A percentile compares a stretch with the other conserved stretches of the same genome.
phyloP scores from a whole-genome alignment of 2,888 invertebrate species.

The Epinotia demarniana region DNA sequence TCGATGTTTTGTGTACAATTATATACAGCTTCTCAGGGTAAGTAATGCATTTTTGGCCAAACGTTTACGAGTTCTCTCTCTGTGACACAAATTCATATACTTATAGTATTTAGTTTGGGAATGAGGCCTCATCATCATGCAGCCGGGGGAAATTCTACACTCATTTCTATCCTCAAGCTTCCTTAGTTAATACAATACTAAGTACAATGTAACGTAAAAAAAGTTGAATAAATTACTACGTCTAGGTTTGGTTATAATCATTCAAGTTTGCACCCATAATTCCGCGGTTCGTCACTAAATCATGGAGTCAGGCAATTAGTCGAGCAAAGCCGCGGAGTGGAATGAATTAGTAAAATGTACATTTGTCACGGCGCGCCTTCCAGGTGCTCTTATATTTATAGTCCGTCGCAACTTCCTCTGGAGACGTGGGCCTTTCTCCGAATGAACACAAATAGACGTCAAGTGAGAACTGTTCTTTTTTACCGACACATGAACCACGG shows the following conservation, averaged over 20 bases:
- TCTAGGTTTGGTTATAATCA: constrained; percentile 7
- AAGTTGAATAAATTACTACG: neutral
- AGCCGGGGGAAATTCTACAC: neutral
- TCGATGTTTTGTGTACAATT: constrained; percentile 30
- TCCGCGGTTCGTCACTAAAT: constrained; percentile 26
- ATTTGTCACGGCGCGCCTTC: constrained; percentile 39
- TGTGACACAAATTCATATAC: neutral
- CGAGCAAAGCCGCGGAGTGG: constrained; percentile 24
- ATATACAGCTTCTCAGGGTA: constrained; percentile 1
- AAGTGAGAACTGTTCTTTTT: constrained; percentile 34
- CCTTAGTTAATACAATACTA: neutral
- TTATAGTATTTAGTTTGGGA: neutral
- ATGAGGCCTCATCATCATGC: neutral
- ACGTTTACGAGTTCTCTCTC: constrained; percentile 28
- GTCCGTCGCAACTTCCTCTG: constrained; percentile 35
- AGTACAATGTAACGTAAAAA: neutral
- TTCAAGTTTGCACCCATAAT: neutral
- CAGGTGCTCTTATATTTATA: constrained; percentile 42
- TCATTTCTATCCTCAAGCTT: too few species aligned
- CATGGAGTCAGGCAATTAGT: constrained; percentile 32
- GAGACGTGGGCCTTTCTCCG: constrained; percentile 39
- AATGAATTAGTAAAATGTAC: constrained; percentile 30
- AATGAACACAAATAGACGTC: constrained; percentile 40
- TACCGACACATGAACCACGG: constrained; percentile 23
- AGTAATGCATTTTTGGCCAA: constrained; percentile 22